These are phyloP conservation scores for Candoia aspera DNA, from an alignment of 2,113 vertebrate genomes.

Conservation along the genomic window DNA sequence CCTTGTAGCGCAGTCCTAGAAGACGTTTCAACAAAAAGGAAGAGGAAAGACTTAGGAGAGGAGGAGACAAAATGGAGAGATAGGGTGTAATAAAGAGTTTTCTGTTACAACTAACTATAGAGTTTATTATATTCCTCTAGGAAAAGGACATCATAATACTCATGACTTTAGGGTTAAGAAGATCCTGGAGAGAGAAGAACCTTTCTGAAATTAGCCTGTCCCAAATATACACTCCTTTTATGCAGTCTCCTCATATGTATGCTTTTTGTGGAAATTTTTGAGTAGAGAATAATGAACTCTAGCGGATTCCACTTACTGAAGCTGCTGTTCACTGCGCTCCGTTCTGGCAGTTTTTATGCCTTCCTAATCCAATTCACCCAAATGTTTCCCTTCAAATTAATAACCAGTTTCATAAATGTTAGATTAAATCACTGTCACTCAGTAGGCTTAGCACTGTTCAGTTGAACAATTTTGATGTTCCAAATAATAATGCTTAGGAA, in stretches of 20 bases:
- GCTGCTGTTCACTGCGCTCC: neutral
- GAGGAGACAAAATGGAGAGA: neutral
- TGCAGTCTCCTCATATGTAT: neutral
- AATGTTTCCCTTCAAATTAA: neutral
- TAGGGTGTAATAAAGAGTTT: neutral
- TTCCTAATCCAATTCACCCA: neutral
- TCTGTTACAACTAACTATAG: neutral
- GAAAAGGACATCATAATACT: neutral
- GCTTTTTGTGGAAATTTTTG: neutral
- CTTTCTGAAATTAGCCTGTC: neutral
- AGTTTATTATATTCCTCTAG: neutral
- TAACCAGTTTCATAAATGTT: neutral
- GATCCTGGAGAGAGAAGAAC: neutral
- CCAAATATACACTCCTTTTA: neutral
- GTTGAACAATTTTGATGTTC: neutral
- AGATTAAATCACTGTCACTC: neutral
- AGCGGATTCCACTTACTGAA: neutral
- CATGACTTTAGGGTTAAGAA: neutral
- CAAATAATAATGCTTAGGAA: neutral
- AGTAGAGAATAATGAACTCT: neutral
- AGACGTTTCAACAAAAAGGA: neutral
- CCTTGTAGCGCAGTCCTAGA: neutral
- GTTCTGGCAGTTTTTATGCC: neutral
- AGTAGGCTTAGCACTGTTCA: neutral
- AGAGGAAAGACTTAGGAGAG: neutral